Percentiles rank a stretch among this genome's conserved stretches.
Evolutionary conservation across 2,888 invertebrate genomes (phyloP).

Genomic region (Dryomyza anilis): DNA sequence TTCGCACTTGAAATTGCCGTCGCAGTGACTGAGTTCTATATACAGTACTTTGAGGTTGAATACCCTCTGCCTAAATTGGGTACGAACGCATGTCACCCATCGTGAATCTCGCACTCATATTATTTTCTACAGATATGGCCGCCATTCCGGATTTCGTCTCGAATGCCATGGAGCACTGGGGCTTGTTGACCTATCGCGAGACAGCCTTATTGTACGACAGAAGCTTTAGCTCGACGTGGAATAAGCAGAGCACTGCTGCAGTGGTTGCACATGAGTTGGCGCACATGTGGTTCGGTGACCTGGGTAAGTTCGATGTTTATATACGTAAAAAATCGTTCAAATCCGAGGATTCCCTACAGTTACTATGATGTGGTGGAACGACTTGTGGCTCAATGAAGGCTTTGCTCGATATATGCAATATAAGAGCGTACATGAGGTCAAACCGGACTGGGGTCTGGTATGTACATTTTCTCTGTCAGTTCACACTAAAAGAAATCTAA

Average conservation of each 20-base stretch:
- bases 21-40: constrained; percentile 78
- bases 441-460: constrained; percentile 82
- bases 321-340: neutral
- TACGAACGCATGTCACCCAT: constrained; percentile 49
- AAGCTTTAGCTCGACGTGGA: constrained; percentile 73
- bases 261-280: constrained; percentile 92
- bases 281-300: constrained; percentile 92
- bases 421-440: constrained; percentile 72
- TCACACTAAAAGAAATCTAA: too few species aligned
- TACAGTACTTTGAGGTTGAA: constrained; percentile 78
- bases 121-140: constrained; percentile 48
- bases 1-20: constrained; percentile 77
- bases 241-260: constrained; percentile 76
- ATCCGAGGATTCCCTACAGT: too few species aligned
- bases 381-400: constrained; percentile 90
- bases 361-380: constrained; percentile 92
- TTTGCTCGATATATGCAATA: constrained; percentile 89
- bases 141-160: constrained; percentile 58
- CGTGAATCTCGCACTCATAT: neutral
- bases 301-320: constrained; percentile 65
- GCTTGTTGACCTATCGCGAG: constrained; percentile 87
- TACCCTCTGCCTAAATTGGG: constrained; percentile 91
- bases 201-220: constrained; percentile 79
- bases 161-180: constrained; percentile 98
- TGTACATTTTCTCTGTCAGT: constrained; percentile 1